A percentile compares a stretch with the other conserved stretches of the same genome.
These are phyloP conservation scores for Nasua narica DNA, from an alignment of 2,797 vertebrate genomes.

Conservation along the genomic window DNA sequence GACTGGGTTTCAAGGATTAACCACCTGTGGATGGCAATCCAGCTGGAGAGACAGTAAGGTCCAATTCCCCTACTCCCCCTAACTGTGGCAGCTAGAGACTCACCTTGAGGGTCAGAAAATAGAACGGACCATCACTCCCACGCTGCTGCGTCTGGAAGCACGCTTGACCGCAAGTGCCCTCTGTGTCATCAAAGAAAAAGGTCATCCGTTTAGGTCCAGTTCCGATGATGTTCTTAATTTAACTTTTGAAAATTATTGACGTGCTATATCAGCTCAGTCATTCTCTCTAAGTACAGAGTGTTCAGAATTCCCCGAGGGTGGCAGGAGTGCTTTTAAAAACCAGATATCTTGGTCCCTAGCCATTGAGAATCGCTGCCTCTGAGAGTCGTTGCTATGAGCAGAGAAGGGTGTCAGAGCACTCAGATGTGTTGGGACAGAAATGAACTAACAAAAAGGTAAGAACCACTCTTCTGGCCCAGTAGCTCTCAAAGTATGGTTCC, in stretches of 20 bases:
- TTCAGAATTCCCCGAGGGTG: not conserved
- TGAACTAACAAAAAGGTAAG: not conserved
- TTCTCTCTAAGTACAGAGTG: not conserved
- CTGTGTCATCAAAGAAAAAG: constrained; percentile 3
- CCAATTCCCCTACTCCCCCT: not conserved
- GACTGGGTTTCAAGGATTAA: constrained; percentile 14
- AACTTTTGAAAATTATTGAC: not conserved
- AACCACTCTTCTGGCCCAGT: not conserved
- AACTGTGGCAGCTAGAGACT: not conserved
- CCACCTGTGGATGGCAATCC: not conserved
- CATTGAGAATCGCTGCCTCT: not conserved
- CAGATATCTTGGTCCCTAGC: not conserved
- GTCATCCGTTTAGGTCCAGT: not conserved
- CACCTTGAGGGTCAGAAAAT: not conserved
- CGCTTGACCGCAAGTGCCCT: not conserved
- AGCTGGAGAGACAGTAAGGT: constrained; percentile 54
- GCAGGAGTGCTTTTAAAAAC: not conserved
- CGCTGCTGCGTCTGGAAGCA: not conserved
- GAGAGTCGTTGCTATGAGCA: not conserved
- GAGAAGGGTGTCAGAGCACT: not conserved
- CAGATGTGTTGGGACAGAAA: not conserved
- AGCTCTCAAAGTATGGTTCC: not conserved
- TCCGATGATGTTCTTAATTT: not conserved
- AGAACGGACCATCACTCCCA: not conserved
- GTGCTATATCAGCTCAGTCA: not conserved